Evolutionary conservation across 2,113 vertebrate species (phyloP), one percentile per base, ranked within the genome.

Genomic region (Prochilodus magdalenae): DNA sequence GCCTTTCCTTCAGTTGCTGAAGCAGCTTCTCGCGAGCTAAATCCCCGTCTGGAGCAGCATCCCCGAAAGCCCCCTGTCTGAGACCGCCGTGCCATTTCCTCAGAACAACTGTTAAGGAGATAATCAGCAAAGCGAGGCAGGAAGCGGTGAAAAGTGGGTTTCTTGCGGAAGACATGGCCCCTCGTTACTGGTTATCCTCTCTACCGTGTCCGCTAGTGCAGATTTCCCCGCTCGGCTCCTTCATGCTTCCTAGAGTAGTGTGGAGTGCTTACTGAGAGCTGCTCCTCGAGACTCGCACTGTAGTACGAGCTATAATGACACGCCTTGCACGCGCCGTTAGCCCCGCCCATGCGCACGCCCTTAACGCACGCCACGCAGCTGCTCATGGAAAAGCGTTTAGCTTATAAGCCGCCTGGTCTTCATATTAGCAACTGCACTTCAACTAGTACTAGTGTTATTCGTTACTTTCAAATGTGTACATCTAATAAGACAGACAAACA

Each of bases 71-170:
- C 30, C 83, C 22, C 74, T 49, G 47, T 63, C 82, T 0, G 84
- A 83, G 84, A 75, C 89, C 90, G 63, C 92, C 90, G 86, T 93
- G 92, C 90, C 93, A 88, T 86, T 90, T 90, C 83, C 90, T 90
- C 18, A 92, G 80, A 67, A 93, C 51, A n/a, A 93, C 88, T 5
- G 90, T 93, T 18, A 93, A 79, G 4, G 91, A 92, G 6, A 93
- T 88, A 24, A 95, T 89, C 55, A 92, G 78, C 80, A 93, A 89
- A 40, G 92, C 90, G 78, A 94, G 79, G 44, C 93, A 89, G 51
- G 89, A 89, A 49, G 91, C 90, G 51, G 89, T 83, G 84, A 90
- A 91, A 84, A 93, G 83, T 55, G 91, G 91, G 84, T 81, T 89
- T 88, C 89, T 91, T 84, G 90, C 86, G 11, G 81, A 85, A 82